Conservation (phyloP, 2,797 vertebrate species). For the Esox masquinongy region DNA sequence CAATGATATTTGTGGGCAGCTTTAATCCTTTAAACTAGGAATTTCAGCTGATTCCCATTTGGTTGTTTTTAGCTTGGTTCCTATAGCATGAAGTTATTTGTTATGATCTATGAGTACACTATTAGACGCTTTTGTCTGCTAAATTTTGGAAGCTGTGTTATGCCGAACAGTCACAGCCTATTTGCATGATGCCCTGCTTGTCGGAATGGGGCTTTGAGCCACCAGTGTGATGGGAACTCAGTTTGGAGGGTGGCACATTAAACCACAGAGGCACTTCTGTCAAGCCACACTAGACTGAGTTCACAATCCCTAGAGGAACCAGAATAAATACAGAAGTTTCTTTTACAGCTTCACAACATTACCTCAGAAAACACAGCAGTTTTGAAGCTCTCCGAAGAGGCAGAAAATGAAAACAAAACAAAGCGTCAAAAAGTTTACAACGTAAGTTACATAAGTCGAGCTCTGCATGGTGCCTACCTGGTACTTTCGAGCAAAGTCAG, state of each 20-base stretch:
- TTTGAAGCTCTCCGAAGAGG: neutral
- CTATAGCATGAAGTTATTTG: slow-evolving; percentile 11
- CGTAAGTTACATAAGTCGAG: neutral
- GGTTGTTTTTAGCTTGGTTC: neutral
- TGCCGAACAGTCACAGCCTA: slow-evolving; percentile 11
- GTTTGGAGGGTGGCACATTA: slow-evolving; percentile 22
- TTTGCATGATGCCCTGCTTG: slow-evolving; percentile 16
- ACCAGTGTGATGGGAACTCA: slow-evolving; percentile 6
- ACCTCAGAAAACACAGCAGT: neutral
- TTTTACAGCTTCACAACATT: slow-evolving; percentile 15
- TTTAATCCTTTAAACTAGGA: neutral
- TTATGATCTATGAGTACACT: slow-evolving; percentile 16
- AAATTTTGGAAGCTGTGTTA: neutral
- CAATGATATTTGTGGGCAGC: neutral
- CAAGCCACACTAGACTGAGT: slow-evolving; percentile 18
- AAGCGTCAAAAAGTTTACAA: neutral
- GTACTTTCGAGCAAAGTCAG: slow-evolving; percentile 13
- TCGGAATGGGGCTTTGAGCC: slow-evolving; percentile 7
- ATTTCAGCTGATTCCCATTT: slow-evolving; percentile 5
- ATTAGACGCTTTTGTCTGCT: slow-evolving; percentile 14
- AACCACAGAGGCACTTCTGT: slow-evolving; percentile 14
- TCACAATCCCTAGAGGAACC: neutral
- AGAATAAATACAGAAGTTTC: slow-evolving; percentile 18
- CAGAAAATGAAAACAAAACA: neutral
- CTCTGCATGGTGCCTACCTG: neutral